phyloP scores from a whole-genome alignment of 1,140 invertebrate species.

The Gonioctena quinquepunctata region DNA sequence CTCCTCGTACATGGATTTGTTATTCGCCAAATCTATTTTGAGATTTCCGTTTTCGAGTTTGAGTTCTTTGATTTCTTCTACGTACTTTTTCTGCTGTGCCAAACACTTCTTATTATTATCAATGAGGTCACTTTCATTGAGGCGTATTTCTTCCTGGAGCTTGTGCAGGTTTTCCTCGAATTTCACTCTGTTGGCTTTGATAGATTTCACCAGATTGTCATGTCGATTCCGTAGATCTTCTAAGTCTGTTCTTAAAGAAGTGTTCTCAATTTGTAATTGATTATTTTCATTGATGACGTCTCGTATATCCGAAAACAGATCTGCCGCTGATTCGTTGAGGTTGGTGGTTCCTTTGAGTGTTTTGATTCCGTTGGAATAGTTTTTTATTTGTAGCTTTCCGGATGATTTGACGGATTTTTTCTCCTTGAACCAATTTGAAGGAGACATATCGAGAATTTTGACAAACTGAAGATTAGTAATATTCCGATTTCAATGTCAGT shows the following conservation, averaged over 20 bases:
- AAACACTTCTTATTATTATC: slow-evolving; percentile 23
- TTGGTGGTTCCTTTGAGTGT: not conserved
- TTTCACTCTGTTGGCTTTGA: not conserved
- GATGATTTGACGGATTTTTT: not conserved
- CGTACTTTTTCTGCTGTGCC: slow-evolving; percentile 19
- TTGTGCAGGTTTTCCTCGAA: slow-evolving; percentile 20
- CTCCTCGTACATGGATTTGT: not conserved
- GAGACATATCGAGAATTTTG: slow-evolving; percentile 26
- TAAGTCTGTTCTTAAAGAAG: slow-evolving; percentile 4
- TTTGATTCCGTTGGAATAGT: not conserved
- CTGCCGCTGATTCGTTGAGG: not conserved
- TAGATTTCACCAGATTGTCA: not conserved
- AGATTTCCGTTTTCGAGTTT: slow-evolving; percentile 7
- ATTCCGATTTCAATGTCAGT: too few relatives aligned
- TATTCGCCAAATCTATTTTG: not conserved
- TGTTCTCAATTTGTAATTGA: slow-evolving; percentile 13
- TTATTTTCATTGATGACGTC: slow-evolving; percentile 3
- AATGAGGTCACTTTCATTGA: slow-evolving; percentile 14
- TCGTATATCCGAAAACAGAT: not conserved
- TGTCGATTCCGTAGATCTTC: not conserved
- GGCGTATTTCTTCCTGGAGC: slow-evolving; percentile 14
- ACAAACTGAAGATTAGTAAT: too few relatives aligned
- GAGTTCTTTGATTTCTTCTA: slow-evolving; percentile 12
- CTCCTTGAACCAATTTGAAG: not conserved
- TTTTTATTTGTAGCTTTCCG: not conserved